These are phyloP conservation scores for Zaprionus tsacasi DNA, from an alignment of 1,140 invertebrate species.

Conservation along the genomic window DNA sequence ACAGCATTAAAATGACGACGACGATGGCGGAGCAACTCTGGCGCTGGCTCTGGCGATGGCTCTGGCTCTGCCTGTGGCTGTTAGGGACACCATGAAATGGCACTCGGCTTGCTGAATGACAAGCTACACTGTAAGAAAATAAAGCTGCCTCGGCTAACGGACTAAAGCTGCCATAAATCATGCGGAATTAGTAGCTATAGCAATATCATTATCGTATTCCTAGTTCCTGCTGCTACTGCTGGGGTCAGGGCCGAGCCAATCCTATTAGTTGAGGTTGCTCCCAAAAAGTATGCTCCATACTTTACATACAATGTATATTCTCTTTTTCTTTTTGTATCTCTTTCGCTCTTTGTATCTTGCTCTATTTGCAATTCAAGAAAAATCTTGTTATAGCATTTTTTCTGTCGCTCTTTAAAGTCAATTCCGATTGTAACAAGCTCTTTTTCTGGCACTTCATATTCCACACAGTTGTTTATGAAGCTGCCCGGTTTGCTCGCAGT, in stretches of 20 bases:
- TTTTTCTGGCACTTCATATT: slow-evolving; percentile 5
- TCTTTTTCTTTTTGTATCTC: neutral
- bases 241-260: neutral
- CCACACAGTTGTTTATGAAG: slow-evolving; percentile 2
- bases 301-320: neutral
- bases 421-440: neutral
- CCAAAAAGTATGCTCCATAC: neutral
- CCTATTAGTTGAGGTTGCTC: neutral
- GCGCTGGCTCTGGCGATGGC: no score
- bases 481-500: slow-evolving; percentile 27
- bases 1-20: slow-evolving; percentile 37
- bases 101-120: slow-evolving; percentile 21
- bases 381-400: neutral
- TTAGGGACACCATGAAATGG: slow-evolving; percentile 51
- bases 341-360: neutral
- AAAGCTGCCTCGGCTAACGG: neutral
- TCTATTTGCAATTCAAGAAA: neutral
- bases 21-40: slow-evolving; percentile 5
- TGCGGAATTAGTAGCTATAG: slow-evolving; percentile 9
- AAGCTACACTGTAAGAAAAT: slow-evolving; percentile 38
- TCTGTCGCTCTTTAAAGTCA: neutral
- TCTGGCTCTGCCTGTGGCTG: slow-evolving; percentile 1
- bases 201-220: slow-evolving; percentile 5
- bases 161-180: slow-evolving; percentile 16
- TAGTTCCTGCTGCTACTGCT: neutral